Base-by-base conservation (phyloP, 2,113 vertebrate species). In the Oncorhynchus keta region DNA sequence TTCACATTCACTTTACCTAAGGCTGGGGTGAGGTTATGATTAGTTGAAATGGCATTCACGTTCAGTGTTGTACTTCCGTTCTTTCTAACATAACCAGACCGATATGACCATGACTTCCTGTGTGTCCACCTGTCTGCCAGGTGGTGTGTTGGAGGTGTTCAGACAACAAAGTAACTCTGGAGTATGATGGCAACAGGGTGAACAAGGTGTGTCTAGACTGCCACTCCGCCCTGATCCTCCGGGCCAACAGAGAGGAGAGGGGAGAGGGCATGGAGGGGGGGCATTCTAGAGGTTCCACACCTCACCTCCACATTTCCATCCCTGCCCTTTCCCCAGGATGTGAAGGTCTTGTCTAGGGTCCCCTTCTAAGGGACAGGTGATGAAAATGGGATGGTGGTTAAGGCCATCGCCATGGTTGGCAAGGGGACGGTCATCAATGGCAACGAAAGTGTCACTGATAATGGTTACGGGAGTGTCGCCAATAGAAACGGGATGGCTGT, bases 91-190 rank as follows among this genome's bases (percentile, higher is more conserved):
- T 68, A 68, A 12, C 24, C 12, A 68, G 18, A 4, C 26, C 1
- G 26, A 16, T 24, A 51, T 45, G 49, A 61, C 64, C 12, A 9
- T 45, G 39, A 20, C 35, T 1, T 57, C 62, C 22, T 35, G 39
- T 72, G 4, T 22, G 16, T 28, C 45, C 28, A 57, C 11, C 9
- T 83, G 78, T 83, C 64, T 81, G 35, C 24, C 77, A 98, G 97
- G 97, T 98, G 86, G 97, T 98, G 79, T 98, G 97, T 78, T 95
- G 95, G 95, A 99, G 96, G 87, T 99, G 97, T 87, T 98, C 97
- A 5, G 97, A 98, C 86, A 93, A 97, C 84, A 99, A 98, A 89
- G 95, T 90, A 72, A 87, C 95, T 35, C 91, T 99, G 0, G 92
- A 95, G 77, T 99, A 99, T 1, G 97, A 99, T 2, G 86, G 93